These are phyloP conservation scores for Apeira syringaria DNA, from an alignment of 2,888 invertebrate species.

Conservation along the genomic window DNA sequence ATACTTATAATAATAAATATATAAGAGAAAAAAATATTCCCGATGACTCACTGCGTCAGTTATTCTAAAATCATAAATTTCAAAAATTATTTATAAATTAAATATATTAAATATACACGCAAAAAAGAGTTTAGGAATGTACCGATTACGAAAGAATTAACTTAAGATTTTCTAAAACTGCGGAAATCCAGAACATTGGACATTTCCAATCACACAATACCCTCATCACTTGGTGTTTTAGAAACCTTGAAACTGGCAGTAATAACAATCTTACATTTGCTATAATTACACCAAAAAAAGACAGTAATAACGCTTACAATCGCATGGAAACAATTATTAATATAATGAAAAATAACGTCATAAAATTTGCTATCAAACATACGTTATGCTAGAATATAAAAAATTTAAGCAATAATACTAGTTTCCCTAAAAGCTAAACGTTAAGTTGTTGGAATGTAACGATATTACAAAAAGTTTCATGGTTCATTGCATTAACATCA, in stretches of 20 bases:
- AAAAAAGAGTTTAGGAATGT: too few relatives aligned
- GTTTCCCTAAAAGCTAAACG: slow-evolving; percentile 37
- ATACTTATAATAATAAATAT: too few relatives aligned
- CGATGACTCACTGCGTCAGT: too few relatives aligned
- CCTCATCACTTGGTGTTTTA: slow-evolving; percentile 66
- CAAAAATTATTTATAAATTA: too few relatives aligned
- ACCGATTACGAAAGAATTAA: too few relatives aligned
- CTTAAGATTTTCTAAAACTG: too few relatives aligned
- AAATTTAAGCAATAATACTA: slow-evolving; percentile 54
- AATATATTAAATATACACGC: too few relatives aligned
- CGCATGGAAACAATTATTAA: slow-evolving; percentile 50
- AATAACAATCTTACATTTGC: slow-evolving; percentile 52
- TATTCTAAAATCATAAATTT: too few relatives aligned
- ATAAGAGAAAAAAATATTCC: too few relatives aligned
- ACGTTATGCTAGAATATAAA: slow-evolving; percentile 52
- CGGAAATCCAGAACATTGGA: too few relatives aligned
- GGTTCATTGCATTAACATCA: too few relatives aligned
- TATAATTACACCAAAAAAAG: slow-evolving; percentile 27
- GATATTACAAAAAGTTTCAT: slow-evolving; percentile 11
- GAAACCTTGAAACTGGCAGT: slow-evolving; percentile 78
- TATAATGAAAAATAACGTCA: slow-evolving; percentile 47
- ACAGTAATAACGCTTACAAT: slow-evolving; percentile 47
- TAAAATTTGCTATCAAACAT: slow-evolving; percentile 66
- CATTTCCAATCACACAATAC: slow-evolving; percentile 53
- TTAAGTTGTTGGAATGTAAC: slow-evolving; percentile 43